Base-by-base conservation (phyloP, 1,140 invertebrate species). In the Euura lappo region DNA sequence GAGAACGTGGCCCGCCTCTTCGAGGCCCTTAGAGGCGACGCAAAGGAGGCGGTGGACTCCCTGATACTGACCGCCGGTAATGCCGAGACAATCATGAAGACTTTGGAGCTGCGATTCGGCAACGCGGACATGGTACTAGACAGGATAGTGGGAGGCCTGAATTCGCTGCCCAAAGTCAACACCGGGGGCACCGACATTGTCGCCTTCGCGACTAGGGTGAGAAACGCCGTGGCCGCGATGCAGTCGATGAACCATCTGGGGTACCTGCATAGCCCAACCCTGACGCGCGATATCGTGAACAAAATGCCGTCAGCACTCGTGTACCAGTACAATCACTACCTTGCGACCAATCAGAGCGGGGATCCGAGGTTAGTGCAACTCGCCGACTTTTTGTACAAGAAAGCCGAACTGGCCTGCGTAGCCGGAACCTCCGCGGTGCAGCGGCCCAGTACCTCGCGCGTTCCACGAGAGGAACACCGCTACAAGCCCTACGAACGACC, bases 201-300 rank as follows among this genome's bases (percentile, higher is more conserved):
- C 6, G 68, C 11, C 0, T 74, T 77, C n/a, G 74, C 78, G 11
- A 76, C 72, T 13, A 79, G 64, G 44, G 47, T 79, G 43, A 70
- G 71, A 65, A 77, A 75, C 46, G 72, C 68, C 13, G 73, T 78
- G 2, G 64, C 70, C 1, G 75, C 77, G 0, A 71, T 76, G 42
- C 68, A 75, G 71, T 71, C 75, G 6, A 13, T 70, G 2, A 64
- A 71, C 2, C 75, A 76, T 64, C 43, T 45, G 43, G 74, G 75
- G 44, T 72, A 75, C n/a, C 67, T 78, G 2, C 68, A 76, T 60
- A 78, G 71, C 60, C 71, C 75, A 0, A 74, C 75, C n/a, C 8
- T 78, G 51, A 65, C 70, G 5, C 65, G n/a, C 8, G 69, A 74
- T 11, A 73, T 75, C 4, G 2, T 77, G 2, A 43, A 45, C 6